A percentile compares a stretch with the other conserved stretches of the same genome.
Conservation (phyloP, 53 echinoderm and acorn worm genomes). For the Henricia sp. region DNA sequence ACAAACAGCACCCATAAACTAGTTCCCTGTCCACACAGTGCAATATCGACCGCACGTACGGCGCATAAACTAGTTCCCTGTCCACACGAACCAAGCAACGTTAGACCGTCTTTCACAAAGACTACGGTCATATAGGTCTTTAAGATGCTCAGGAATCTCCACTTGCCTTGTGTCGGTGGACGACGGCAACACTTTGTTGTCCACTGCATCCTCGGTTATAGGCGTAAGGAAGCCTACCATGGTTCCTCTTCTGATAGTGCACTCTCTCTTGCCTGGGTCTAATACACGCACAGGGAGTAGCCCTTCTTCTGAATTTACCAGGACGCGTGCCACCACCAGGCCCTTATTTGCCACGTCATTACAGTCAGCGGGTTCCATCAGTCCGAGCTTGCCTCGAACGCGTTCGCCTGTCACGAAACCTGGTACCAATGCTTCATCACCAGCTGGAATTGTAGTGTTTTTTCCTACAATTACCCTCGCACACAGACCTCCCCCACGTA, state of each 20-base stretch:
- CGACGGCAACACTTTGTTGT: too few relatives aligned
- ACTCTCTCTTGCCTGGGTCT: constrained; percentile 36
- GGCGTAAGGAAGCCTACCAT: constrained; percentile 22
- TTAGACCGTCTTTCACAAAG: too few relatives aligned
- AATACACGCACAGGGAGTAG: constrained; percentile 43
- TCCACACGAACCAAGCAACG: too few relatives aligned
- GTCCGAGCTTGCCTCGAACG: neutral
- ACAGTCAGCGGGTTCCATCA: constrained; percentile 33
- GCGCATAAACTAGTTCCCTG: too few relatives aligned
- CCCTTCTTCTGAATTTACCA: constrained; percentile 29
- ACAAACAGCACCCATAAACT: too few relatives aligned
- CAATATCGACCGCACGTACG: too few relatives aligned
- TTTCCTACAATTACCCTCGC: constrained; percentile 29
- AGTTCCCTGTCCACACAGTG: too few relatives aligned
- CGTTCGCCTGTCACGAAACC: neutral
- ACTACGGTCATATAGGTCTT: neutral
- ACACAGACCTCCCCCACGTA: constrained; percentile 18
- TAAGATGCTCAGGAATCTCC: too few relatives aligned
- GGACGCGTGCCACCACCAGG: constrained; percentile 36
- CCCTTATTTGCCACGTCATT: constrained; percentile 29
- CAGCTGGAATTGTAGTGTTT: constrained; percentile 21
- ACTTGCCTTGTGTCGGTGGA: too few relatives aligned
- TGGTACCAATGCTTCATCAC: constrained; percentile 37
- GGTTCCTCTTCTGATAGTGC: neutral
- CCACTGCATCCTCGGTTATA: neutral